These are phyloP conservation scores for Oenanthe oenanthe DNA, from an alignment of 2,113 vertebrate species.

Conservation along the genomic window DNA sequence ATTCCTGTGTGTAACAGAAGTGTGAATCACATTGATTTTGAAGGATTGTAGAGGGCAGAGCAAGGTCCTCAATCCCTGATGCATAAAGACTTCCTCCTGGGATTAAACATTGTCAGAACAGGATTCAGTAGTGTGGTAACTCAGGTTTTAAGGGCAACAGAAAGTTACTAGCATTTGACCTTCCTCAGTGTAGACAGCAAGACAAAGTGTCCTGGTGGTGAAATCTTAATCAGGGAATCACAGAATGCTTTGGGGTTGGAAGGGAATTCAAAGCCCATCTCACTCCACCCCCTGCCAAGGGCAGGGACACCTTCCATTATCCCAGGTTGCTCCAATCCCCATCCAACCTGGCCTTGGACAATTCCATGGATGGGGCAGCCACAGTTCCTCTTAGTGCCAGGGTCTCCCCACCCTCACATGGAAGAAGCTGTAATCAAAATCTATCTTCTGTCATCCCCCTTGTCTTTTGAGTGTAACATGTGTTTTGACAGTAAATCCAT, in stretches of 20 bases:
- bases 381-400: not conserved
- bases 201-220: not conserved
- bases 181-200: not conserved
- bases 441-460: not conserved
- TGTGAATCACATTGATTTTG: rapidly evolving
- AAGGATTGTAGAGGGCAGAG: not conserved
- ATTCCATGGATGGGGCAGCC: not conserved
- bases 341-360: rapidly evolving
- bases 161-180: not conserved
- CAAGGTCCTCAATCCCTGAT: not conserved
- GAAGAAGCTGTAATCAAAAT: too few species aligned
- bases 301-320: not conserved
- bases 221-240: not conserved
- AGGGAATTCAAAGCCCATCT: not conserved
- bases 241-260: not conserved
- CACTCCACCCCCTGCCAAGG: rapidly evolving
- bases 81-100: not conserved
- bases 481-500: not conserved
- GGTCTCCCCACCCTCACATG: rapidly evolving
- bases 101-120: not conserved
- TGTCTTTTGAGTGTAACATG: not conserved
- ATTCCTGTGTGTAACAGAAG: not conserved
- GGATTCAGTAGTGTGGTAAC: not conserved
- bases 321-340: not conserved
- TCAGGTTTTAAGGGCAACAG: rapidly evolving